Percentiles rank a stretch among this genome's conserved stretches.
phyloP scores from a whole-genome alignment of 2,888 invertebrate genomes.

The Aphidius colemani region DNA sequence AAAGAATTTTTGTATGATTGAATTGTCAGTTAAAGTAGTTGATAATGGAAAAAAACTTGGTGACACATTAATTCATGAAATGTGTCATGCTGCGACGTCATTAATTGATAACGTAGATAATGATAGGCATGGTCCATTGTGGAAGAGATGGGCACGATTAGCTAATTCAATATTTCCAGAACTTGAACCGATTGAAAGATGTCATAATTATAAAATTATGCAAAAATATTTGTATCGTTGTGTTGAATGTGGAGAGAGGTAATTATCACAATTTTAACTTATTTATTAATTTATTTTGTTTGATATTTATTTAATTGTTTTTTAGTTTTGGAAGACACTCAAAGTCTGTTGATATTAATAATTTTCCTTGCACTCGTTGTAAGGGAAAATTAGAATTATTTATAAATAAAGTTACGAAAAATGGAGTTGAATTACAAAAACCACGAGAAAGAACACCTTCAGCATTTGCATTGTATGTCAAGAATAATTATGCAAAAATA shows the following conservation, averaged over 20 bases:
- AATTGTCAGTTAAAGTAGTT: slow-evolving; percentile 76
- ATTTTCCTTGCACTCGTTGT: slow-evolving; percentile 73
- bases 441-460: slow-evolving; percentile 63
- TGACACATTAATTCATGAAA: slow-evolving; percentile 90
- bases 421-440: slow-evolving; percentile 61
- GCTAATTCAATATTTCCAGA: slow-evolving; percentile 76
- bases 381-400: slow-evolving; percentile 73
- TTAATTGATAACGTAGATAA: slow-evolving; percentile 71
- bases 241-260: slow-evolving; percentile 73
- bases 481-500: slow-evolving; percentile 69
- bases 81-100: slow-evolving; percentile 96
- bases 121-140: slow-evolving; percentile 81
- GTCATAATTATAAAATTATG: slow-evolving; percentile 83
- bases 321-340: slow-evolving; percentile 77
- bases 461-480: slow-evolving; percentile 74
- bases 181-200: slow-evolving; percentile 78
- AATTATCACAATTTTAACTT: slow-evolving; percentile 34
- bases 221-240: slow-evolving; percentile 89
- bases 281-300: background rate
- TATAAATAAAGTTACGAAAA: slow-evolving; percentile 69
- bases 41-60: slow-evolving; percentile 80
- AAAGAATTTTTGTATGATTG: slow-evolving; percentile 69
- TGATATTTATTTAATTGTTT: slow-evolving; percentile 29
- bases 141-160: slow-evolving; percentile 81
- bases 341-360: slow-evolving; percentile 75